Conservation (phyloP, 2,888 invertebrate genomes). For the Marronus borbonicus region DNA sequence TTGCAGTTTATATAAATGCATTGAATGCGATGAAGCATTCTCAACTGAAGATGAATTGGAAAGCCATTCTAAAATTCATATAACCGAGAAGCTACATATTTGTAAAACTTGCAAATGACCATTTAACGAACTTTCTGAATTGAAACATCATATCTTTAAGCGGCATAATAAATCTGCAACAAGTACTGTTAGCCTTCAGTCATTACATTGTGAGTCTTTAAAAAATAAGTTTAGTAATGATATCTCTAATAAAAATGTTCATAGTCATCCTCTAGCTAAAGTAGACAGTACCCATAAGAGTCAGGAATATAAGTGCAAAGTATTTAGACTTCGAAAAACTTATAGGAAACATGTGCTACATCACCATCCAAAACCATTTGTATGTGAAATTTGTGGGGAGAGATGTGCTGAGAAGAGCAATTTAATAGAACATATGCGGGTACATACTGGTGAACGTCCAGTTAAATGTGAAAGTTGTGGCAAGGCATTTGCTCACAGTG, state of each 20-base stretch:
- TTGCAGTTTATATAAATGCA: not conserved
- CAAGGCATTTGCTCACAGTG: conserved; percentile 31
- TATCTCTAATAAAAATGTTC: not conserved
- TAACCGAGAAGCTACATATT: not conserved
- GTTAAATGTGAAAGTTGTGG: conserved; percentile 35
- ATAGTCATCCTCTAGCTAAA: not conserved
- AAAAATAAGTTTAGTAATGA: not conserved
- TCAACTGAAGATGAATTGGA: conserved; percentile 3
- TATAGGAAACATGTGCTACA: not conserved
- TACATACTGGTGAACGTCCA: conserved; percentile 9
- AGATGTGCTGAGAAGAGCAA: conserved; percentile 18
- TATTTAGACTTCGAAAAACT: not conserved
- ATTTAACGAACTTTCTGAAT: not conserved
- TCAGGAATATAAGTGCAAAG: not conserved
- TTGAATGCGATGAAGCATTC: not conserved
- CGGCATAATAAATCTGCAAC: not conserved
- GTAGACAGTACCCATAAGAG: not conserved
- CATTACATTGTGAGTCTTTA: not conserved
- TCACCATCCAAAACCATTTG: not conserved
- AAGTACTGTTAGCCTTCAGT: conserved; percentile 1
- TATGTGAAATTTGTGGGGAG: conserved; percentile 27
- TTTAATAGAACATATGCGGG: conserved; percentile 5
- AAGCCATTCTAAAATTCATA: conserved; percentile 13
- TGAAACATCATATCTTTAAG: conserved; percentile 3
- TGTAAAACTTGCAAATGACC: not conserved